These are phyloP conservation scores for Gobiocypris rarus DNA, from an alignment of 2,113 vertebrate species.

Conservation along the genomic window DNA sequence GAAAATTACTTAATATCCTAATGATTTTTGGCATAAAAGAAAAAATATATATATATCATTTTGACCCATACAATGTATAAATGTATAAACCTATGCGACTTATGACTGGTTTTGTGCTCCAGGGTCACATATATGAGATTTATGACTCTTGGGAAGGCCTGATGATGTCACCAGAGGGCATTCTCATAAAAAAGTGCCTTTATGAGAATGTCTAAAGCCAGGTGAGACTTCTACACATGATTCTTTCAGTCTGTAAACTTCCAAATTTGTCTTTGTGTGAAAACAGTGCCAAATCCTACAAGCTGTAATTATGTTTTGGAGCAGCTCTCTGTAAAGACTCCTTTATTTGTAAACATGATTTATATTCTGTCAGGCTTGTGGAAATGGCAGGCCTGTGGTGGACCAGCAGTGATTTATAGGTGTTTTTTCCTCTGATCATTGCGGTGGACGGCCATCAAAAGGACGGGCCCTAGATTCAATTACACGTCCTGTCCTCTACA, in stretches of 20 bases:
- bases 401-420: conserved; percentile 47
- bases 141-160: no score
- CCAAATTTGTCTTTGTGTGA: conserved; percentile 2
- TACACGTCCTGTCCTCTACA: conserved; percentile 40
- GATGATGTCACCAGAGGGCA: no score
- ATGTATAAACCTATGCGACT: no score
- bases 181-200: not conserved
- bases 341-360: conserved; percentile 56
- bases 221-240: not conserved
- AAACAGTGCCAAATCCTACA: not conserved
- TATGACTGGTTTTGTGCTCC: no score
- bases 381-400: conserved; percentile 44
- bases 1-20: no score
- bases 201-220: not conserved
- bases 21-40: no score
- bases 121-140: no score
- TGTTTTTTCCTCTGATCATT: conserved; percentile 44
- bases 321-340: conserved; percentile 35
- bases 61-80: no score
- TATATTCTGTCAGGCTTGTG: conserved; percentile 51
- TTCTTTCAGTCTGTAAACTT: not conserved
- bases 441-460: conserved; percentile 39
- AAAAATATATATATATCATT: no score
- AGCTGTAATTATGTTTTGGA: conserved; percentile 33
- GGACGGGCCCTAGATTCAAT: conserved; percentile 22